phyloP scores from a whole-genome alignment of 2,113 vertebrate genomes.

The Amblyornis subalaris region DNA sequence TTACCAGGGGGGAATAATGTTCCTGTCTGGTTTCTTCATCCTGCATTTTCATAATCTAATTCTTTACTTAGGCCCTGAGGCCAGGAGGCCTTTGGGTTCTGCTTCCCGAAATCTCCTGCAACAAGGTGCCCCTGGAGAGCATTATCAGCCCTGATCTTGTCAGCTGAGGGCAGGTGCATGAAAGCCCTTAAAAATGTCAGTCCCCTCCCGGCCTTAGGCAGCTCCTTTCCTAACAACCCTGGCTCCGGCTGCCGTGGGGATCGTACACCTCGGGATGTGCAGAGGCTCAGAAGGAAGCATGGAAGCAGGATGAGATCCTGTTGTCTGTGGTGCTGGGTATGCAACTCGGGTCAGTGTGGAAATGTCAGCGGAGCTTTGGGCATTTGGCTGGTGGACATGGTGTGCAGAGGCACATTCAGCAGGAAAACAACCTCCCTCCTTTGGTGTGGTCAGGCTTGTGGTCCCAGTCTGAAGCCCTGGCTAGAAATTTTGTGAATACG shows the following conservation, averaged over 20 bases:
- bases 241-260: not conserved
- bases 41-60: not conserved
- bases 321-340: rapidly evolving
- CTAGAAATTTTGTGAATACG: not conserved
- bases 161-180: not conserved
- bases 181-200: not conserved
- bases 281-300: not conserved
- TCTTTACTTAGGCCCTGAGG: not conserved
- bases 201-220: not conserved
- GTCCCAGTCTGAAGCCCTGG: not conserved
- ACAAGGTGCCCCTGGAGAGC: not conserved
- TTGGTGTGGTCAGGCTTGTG: not conserved
- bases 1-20: not conserved
- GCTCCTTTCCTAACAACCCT: not conserved
- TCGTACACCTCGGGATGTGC: not conserved
- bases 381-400: rapidly evolving
- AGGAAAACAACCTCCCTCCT: not conserved
- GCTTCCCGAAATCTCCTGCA: not conserved
- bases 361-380: not conserved
- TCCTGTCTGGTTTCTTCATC: not conserved
- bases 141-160: not conserved
- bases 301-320: not conserved
- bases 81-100: not conserved
- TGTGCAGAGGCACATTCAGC: not conserved
- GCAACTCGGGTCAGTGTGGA: rapidly evolving